Evolutionary conservation across 1,140 invertebrate genomes (phyloP).

Genomic region (Tyrophagus putrescentiae): DNA sequence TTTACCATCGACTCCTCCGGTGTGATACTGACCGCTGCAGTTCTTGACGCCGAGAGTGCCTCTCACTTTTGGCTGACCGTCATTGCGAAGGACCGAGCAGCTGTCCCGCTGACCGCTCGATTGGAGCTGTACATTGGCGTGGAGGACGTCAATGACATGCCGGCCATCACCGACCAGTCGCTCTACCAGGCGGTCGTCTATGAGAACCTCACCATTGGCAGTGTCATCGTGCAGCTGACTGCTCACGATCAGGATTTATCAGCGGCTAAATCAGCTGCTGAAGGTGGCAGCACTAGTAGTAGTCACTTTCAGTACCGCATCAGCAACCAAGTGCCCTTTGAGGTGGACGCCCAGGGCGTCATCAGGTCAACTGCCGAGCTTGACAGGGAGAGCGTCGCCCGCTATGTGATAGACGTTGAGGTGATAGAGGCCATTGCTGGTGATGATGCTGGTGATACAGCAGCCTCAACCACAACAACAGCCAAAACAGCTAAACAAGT

Average conservation of each 20-base stretch:
- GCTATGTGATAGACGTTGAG: conserved; percentile 32
- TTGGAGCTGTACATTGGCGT: conserved; percentile 76
- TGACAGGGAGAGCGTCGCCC: conserved; percentile 56
- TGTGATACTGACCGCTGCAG: conserved; percentile 62
- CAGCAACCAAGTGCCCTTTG: conserved; percentile 33
- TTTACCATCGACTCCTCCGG: conserved; percentile 81
- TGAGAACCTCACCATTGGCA: conserved; percentile 64
- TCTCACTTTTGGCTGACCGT: conserved; percentile 83
- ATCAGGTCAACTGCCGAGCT: conserved; percentile 53
- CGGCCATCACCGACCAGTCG: conserved; percentile 64
- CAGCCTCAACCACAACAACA: too few species aligned
- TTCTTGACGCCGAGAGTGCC: conserved; percentile 72
- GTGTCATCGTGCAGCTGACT: conserved; percentile 54
- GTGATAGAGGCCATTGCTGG: conserved; percentile 21
- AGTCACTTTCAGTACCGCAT: conserved; percentile 75
- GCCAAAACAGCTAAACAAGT: too few species aligned
- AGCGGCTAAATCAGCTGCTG: conserved; percentile 30
- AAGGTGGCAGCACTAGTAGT: conserved; percentile 32
- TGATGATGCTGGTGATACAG: too few species aligned
- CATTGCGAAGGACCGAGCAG: conserved; percentile 71
- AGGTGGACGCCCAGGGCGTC: conserved; percentile 37
- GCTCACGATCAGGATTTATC: conserved; percentile 45
- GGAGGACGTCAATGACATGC: conserved; percentile 81
- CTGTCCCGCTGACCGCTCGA: conserved; percentile 64
- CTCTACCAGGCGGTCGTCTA: conserved; percentile 64